Evolutionary conservation across 2,888 invertebrate genomes (phyloP).

Genomic region (Aporophyla nigra): DNA sequence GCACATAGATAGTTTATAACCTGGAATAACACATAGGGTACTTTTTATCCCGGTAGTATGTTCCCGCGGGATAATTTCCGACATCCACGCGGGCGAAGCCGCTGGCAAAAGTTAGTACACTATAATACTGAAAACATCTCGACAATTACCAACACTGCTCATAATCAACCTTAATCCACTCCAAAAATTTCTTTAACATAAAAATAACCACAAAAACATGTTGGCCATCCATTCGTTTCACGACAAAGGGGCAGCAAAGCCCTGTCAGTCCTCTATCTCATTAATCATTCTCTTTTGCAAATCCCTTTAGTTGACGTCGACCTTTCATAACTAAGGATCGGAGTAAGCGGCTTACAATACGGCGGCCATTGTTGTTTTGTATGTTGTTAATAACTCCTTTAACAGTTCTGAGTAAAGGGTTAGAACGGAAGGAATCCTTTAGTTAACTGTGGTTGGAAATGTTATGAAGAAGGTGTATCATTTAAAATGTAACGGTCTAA

Average conservation of each 20-base stretch:
- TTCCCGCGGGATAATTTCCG: too few species aligned
- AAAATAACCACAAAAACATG: slow-evolving; percentile 38
- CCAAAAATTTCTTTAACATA: slow-evolving; percentile 22
- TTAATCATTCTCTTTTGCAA: slow-evolving; percentile 78
- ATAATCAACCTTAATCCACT: slow-evolving; percentile 33
- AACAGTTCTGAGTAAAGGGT: background rate
- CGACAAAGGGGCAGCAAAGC: slow-evolving; percentile 67
- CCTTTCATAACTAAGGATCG: slow-evolving; percentile 71
- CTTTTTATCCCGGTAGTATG: too few species aligned
- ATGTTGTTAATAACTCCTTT: slow-evolving; percentile 35
- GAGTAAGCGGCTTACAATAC: slow-evolving; percentile 73
- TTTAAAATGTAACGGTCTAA: too few species aligned
- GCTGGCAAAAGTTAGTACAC: too few species aligned
- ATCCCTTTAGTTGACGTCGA: slow-evolving; percentile 75
- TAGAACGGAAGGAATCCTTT: background rate
- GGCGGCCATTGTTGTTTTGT: slow-evolving; percentile 30
- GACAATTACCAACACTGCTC: background rate
- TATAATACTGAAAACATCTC: background rate
- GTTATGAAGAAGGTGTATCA: too few species aligned
- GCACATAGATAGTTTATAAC: too few species aligned
- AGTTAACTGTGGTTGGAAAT: background rate
- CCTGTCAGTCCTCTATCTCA: slow-evolving; percentile 68
- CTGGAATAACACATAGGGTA: too few species aligned
- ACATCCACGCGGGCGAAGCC: too few species aligned
- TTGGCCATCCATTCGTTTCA: slow-evolving; percentile 31